Evolutionary conservation across 2,888 invertebrate genomes (phyloP).

Genomic region (Mythimna lalbum): DNA sequence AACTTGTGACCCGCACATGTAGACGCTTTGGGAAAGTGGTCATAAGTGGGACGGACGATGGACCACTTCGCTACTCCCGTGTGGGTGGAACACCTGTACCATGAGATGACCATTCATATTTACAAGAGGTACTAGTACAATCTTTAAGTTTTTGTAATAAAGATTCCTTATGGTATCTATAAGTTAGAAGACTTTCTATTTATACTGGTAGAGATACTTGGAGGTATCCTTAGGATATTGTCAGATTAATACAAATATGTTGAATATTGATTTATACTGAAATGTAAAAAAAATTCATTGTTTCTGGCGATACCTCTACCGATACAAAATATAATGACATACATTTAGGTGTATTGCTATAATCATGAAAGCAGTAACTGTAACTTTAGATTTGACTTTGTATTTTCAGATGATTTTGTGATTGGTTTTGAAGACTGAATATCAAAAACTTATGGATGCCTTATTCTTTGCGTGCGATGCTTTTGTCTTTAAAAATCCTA

Average conservation of each 20-base stretch:
- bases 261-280: not conserved
- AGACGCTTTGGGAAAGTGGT: constrained; percentile 65
- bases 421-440: no score
- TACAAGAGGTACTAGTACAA: constrained; percentile 11
- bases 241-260: not conserved
- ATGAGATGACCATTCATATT: constrained; percentile 42
- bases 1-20: constrained; percentile 62
- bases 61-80: constrained; percentile 56
- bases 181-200: not conserved
- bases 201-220: not conserved
- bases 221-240: not conserved
- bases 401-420: not conserved
- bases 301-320: not conserved
- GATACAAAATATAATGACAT: not conserved
- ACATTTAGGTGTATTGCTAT: no score
- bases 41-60: constrained; percentile 59
- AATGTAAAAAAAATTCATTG: not conserved
- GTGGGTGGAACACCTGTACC: constrained; percentile 66
- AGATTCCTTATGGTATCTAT: not conserved
- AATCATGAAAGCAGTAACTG: not conserved
- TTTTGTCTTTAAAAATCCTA: not conserved
- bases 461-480: no score
- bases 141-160: constrained; percentile 10
- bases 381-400: not conserved
- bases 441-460: no score